A percentile compares a stretch with the other conserved stretches of the same genome.
Evolutionary conservation across 2,113 vertebrate genomes (phyloP).

Genomic region (Raja brachyura): DNA sequence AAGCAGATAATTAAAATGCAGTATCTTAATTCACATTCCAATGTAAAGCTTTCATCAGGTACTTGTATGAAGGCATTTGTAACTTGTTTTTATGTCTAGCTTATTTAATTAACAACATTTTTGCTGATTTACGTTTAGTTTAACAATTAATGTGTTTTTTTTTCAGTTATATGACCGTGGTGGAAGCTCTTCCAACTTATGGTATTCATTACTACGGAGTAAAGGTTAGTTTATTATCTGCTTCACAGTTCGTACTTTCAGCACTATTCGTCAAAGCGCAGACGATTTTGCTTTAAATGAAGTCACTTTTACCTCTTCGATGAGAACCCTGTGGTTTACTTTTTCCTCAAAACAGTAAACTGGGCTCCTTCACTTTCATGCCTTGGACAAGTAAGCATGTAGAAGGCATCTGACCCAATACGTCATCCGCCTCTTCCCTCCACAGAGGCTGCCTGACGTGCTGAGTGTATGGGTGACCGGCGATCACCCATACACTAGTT

Average conservation of each 20-base stretch:
- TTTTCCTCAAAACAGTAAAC: neutral
- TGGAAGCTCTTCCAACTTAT: slow-evolving; percentile 87
- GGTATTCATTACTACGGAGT: slow-evolving; percentile 97
- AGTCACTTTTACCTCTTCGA: neutral
- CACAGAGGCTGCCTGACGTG: too few species aligned
- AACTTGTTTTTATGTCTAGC: neutral
- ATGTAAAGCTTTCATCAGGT: neutral
- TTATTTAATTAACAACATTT: neutral
- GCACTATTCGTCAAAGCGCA: neutral
- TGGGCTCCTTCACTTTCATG: neutral
- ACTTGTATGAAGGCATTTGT: neutral
- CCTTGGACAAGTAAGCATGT: neutral
- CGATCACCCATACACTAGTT: too few species aligned
- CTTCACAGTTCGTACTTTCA: neutral
- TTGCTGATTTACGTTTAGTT: too few species aligned
- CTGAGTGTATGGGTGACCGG: too few species aligned
- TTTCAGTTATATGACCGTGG: slow-evolving; percentile 86
- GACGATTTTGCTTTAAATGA: slow-evolving; percentile 43
- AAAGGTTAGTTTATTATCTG: slow-evolving; percentile 67
- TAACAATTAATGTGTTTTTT: slow-evolving; percentile 39
- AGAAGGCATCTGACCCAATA: neutral
- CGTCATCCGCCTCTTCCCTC: too few species aligned
- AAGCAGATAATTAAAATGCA: neutral
- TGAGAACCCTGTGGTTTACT: neutral
- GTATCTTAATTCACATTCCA: slow-evolving; percentile 19